Percentiles rank a stretch among this genome's conserved stretches.
phyloP scores from a whole-genome alignment of 2,888 invertebrate genomes.

The Danaus chrysippus region DNA sequence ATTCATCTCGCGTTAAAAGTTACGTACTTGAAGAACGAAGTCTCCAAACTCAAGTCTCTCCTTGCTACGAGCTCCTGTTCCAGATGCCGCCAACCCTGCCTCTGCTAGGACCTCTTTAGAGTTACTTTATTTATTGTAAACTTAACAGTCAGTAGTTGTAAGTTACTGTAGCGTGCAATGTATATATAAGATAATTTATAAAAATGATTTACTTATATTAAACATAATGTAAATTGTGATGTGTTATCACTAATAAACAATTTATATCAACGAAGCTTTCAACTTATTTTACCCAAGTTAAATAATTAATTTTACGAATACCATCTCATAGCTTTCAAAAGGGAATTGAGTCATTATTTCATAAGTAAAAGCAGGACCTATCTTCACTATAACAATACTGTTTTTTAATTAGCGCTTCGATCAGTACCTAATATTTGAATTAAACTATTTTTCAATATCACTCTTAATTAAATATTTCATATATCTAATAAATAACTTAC shows the following conservation, averaged over 20 bases:
- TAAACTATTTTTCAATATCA: too few species aligned
- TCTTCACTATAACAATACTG: too few species aligned
- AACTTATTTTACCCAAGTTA: too few species aligned
- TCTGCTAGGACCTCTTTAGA: background rate
- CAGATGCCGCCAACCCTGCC: constrained; percentile 24
- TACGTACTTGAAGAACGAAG: constrained; percentile 80
- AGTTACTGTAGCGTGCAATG: constrained; percentile 26
- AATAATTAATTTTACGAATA: too few species aligned
- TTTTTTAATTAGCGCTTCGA: too few species aligned
- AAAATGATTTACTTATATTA: constrained; percentile 2
- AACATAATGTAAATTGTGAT: background rate
- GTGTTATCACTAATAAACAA: background rate
- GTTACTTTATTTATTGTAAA: constrained; percentile 14
- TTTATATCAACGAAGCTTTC: background rate
- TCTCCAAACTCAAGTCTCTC: constrained; percentile 45
- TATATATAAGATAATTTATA: constrained; percentile 26
- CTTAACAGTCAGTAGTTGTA: constrained; percentile 11
- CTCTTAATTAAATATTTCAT: too few species aligned
- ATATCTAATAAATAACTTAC: too few species aligned
- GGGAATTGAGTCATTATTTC: too few species aligned
- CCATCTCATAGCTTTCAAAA: too few species aligned
- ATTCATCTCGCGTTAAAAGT: constrained; percentile 95
- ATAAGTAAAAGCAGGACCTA: too few species aligned
- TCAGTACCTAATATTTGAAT: too few species aligned
- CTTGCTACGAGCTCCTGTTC: constrained; percentile 38